Conservation (phyloP, 2,888 invertebrate species). For the Thymelicus sylvestris region DNA sequence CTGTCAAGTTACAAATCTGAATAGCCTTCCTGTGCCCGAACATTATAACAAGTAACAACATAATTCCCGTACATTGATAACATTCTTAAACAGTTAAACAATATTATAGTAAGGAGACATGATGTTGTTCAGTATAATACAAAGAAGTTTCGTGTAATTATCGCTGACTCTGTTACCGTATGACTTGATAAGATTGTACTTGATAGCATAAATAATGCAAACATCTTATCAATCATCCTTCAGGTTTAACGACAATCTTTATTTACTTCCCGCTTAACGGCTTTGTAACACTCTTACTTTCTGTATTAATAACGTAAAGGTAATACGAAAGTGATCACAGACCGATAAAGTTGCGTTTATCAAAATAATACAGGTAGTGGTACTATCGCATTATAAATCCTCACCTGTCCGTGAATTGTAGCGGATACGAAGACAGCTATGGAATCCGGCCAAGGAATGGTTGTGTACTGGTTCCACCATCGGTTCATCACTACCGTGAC, state of each 20-base stretch:
- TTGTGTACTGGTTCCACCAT: conserved; percentile 95
- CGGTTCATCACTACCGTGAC: conserved; percentile 96
- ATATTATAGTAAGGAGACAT: neutral
- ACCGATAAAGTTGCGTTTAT: neutral
- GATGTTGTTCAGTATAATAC: neutral
- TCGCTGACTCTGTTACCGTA: conserved; percentile 1
- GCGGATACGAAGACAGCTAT: conserved; percentile 94
- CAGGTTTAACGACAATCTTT: conserved; percentile 5
- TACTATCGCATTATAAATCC: conserved; percentile 32
- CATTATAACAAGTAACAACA: too few species aligned
- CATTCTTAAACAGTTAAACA: neutral
- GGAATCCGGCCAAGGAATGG: conserved; percentile 94
- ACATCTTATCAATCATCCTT: conserved; percentile 16
- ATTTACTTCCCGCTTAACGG: neutral
- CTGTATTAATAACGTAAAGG: neutral
- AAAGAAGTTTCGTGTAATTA: conserved; percentile 5
- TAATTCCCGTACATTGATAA: neutral
- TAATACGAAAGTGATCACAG: neutral
- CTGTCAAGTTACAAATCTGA: too few species aligned
- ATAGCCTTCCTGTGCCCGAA: too few species aligned
- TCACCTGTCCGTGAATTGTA: conserved; percentile 91
- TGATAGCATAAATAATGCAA: conserved; percentile 23
- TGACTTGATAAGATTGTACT: conserved; percentile 22
- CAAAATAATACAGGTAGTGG: too few species aligned
- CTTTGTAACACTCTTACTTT: neutral